Evolutionary conservation across 2,113 vertebrate genomes (phyloP), one percentile per base, ranked within the genome.

Genomic region (Mirza zaza): DNA sequence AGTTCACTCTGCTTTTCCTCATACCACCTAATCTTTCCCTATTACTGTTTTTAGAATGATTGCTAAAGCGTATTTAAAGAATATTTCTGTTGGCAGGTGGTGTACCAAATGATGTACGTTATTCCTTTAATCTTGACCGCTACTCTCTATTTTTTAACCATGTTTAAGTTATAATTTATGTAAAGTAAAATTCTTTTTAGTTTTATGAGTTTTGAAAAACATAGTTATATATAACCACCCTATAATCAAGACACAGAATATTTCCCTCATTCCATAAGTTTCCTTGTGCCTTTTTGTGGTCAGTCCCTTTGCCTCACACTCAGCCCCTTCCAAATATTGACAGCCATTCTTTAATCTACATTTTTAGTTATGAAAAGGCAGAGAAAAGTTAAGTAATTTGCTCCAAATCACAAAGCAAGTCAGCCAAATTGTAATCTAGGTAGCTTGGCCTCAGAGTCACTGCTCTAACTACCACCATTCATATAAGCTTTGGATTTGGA

Each of bases 251-350:
- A 55, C 80, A 48, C 5, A 83, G 42, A 88, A 6, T 95, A 75
- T 94, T 84, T 94, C 17, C 25, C 18, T 52, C 39, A 71, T 87
- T 94, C 63, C 42, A 86, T 52, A 95, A n/a, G 39, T 91, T 95
- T 88, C 17, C 14, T 76, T 11, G 7, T 91, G 81, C 11, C 57
- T n/a, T 39, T 94, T 73, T 32, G 42, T 95, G 36, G 17, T 67
- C 27, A 61, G 15, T 67, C 14, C 25, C 20, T 61, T 48, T 29
- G 29, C 27, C 2, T 23, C 3, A 34, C 8, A 42, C 32, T 32
- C 45, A 95, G 48, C n/a, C 34, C 6, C n/a, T 68, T 59, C 13
- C n/a, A 71, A 68, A 50, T 29, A 59, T 95, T 73, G 52, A 61
- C 21, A 48, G 25, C 27, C 79, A 76, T 11, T 45, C 11, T 73